A percentile compares a stretch with the other conserved stretches of the same genome.
Conservation (phyloP, 2,888 invertebrate species). For the Drosophila borealis region DNA sequence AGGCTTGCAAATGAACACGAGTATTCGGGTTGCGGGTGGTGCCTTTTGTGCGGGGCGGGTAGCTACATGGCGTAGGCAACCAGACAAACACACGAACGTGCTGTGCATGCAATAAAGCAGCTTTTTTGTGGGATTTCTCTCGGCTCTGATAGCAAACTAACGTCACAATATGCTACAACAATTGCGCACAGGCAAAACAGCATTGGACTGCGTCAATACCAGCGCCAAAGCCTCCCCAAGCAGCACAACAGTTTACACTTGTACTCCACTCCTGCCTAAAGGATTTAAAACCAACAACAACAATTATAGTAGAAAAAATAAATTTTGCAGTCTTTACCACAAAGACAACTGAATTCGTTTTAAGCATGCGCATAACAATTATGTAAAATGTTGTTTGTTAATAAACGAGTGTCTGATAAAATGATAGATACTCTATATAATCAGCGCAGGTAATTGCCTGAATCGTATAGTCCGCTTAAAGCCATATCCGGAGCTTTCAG, state of each 20-base stretch:
- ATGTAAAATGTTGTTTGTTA: conserved; percentile 38
- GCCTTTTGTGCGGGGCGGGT: neutral
- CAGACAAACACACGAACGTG: conserved; percentile 77
- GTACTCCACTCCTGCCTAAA: conserved; percentile 6
- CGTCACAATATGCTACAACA: conserved; percentile 77
- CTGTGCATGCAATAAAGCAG: conserved; percentile 79
- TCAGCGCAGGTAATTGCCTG: too few relatives aligned
- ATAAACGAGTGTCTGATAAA: conserved; percentile 16
- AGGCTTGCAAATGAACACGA: conserved; percentile 72
- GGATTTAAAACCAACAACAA: conserved; percentile 13
- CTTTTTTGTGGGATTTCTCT: conserved; percentile 73
- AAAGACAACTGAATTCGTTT: conserved; percentile 24
- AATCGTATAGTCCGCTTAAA: too few relatives aligned
- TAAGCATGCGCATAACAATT: conserved; percentile 55
- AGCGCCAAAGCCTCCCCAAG: conserved; percentile 9
- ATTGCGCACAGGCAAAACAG: conserved; percentile 50
- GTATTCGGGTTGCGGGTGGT: neutral
- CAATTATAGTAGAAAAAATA: conserved; percentile 1
- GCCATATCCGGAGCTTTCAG: too few relatives aligned
- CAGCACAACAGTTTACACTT: conserved; percentile 49
- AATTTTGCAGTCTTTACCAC: conserved; percentile 13
- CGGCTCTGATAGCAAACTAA: conserved; percentile 66
- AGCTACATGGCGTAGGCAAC: conserved; percentile 11
- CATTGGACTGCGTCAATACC: conserved; percentile 33
- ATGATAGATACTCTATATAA: conserved; percentile 4